Evolutionary conservation across 2,888 invertebrate species (phyloP).

Genomic region (Pantelozetes paolii): DNA sequence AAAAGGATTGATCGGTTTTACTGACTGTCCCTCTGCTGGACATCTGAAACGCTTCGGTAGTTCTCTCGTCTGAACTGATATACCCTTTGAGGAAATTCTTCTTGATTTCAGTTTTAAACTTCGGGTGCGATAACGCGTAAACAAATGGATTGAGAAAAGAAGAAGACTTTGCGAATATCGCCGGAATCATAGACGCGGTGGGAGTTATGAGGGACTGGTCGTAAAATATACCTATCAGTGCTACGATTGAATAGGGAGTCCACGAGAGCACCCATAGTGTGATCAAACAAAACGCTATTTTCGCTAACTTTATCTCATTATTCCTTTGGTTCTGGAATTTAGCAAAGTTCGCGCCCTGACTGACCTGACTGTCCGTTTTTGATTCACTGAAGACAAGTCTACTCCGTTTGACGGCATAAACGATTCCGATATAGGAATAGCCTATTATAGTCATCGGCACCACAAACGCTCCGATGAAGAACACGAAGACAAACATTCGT

Average conservation of each 20-base stretch:
- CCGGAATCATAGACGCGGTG: slow-evolving; percentile 55
- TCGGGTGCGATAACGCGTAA: slow-evolving; percentile 54
- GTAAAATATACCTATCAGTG: slow-evolving; percentile 68
- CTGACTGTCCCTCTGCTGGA: not conserved
- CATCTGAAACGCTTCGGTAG: not conserved
- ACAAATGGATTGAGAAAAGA: slow-evolving; percentile 56
- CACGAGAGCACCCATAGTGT: slow-evolving; percentile 72
- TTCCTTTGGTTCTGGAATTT: slow-evolving; percentile 21
- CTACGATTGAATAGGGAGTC: slow-evolving; percentile 74
- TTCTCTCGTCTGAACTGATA: slow-evolving; percentile 47
- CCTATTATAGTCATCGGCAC: slow-evolving; percentile 67
- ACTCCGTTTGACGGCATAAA: slow-evolving; percentile 51
- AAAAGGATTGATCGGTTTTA: not conserved
- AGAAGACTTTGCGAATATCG: slow-evolving; percentile 55
- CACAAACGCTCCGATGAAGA: slow-evolving; percentile 65
- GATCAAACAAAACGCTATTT: slow-evolving; percentile 66
- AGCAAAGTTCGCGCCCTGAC: not conserved
- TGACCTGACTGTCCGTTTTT: not conserved
- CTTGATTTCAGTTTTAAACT: slow-evolving; percentile 49
- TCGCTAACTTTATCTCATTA: slow-evolving; percentile 65
- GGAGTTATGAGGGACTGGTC: slow-evolving; percentile 65
- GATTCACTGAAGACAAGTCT: slow-evolving; percentile 41
- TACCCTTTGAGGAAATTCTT: slow-evolving; percentile 57
- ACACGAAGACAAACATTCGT: slow-evolving; percentile 67
- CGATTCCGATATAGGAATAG: slow-evolving; percentile 68